phyloP scores from a whole-genome alignment of 37 sponge, comb jelly and placozoan species.

The Diacarnus erythraeanus region DNA sequence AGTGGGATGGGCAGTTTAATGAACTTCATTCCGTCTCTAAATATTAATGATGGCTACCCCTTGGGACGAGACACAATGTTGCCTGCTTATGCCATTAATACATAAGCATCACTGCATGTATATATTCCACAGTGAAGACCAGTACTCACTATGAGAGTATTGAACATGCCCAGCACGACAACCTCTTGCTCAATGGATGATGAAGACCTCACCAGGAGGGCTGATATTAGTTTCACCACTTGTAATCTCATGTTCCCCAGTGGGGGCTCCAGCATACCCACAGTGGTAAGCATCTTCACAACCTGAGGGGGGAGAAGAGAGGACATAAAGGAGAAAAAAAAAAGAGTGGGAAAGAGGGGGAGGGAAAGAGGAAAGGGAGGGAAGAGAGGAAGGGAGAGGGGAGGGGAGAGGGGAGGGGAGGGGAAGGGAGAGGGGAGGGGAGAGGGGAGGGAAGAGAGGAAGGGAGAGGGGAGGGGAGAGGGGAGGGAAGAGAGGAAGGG shows the following conservation, averaged over 20 bases:
- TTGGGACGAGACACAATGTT: too few species aligned
- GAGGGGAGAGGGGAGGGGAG: neutral
- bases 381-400: neutral
- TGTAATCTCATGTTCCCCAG: conserved; percentile 83
- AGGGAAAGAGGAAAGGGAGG: neutral
- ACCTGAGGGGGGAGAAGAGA: conserved; percentile 12
- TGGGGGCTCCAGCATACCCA: conserved; percentile 71
- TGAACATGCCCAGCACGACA: conserved; percentile 32
- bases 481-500: neutral
- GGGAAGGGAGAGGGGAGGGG: neutral
- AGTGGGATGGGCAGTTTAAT: too few species aligned
- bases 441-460: neutral
- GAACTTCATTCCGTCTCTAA: too few species aligned
- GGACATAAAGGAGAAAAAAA: neutral
- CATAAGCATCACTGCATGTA: too few species aligned
- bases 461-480: neutral
- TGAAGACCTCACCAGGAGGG: conserved; percentile 40
- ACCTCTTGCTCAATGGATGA: conserved; percentile 34
- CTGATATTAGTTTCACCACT: conserved; percentile 64
- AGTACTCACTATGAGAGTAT: conserved; percentile 69
- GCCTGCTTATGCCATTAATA: too few species aligned
- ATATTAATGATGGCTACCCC: too few species aligned
- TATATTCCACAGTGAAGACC: too few species aligned
- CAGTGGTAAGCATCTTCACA: conserved; percentile 35
- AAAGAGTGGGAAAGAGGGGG: neutral